These are phyloP conservation scores for Stegodyphus dumicola DNA, from an alignment of 1,140 invertebrate species.

Conservation along the genomic window DNA sequence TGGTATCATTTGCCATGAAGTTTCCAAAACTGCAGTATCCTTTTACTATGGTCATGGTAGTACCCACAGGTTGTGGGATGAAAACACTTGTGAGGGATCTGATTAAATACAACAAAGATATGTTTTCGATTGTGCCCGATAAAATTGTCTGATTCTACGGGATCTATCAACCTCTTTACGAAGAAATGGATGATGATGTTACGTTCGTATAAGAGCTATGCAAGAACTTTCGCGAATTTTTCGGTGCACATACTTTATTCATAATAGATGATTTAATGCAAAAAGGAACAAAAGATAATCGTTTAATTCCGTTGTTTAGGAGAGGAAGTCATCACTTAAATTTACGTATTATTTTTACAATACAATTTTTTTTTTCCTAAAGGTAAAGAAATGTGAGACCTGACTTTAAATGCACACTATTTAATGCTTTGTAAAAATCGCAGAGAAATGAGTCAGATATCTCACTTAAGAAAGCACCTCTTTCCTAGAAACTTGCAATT, in stretches of 20 bases:
- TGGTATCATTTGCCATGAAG: too few species aligned
- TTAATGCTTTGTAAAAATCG: too few species aligned
- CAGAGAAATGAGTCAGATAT: too few species aligned
- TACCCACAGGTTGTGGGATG: neutral
- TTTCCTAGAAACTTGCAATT: neutral
- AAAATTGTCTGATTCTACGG: neutral
- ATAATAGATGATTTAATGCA: slow-evolving; percentile 3
- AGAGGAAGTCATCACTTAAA: slow-evolving; percentile 21
- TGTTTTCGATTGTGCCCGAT: neutral
- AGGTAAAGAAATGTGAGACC: slow-evolving; percentile 1
- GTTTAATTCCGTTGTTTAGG: neutral
- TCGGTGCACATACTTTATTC: neutral
- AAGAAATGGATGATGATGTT: neutral
- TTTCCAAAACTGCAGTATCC: too few species aligned
- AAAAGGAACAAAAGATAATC: neutral
- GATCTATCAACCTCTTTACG: neutral
- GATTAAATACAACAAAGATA: neutral
- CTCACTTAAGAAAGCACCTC: too few species aligned
- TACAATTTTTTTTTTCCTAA: neutral
- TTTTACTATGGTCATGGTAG: neutral
- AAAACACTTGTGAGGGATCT: neutral
- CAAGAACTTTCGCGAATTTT: neutral
- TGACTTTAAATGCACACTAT: neutral
- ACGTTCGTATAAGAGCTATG: neutral
- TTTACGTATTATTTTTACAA: neutral